Evolutionary conservation across 2,113 vertebrate genomes (phyloP).

Genomic region (Tursiops truncatus): DNA sequence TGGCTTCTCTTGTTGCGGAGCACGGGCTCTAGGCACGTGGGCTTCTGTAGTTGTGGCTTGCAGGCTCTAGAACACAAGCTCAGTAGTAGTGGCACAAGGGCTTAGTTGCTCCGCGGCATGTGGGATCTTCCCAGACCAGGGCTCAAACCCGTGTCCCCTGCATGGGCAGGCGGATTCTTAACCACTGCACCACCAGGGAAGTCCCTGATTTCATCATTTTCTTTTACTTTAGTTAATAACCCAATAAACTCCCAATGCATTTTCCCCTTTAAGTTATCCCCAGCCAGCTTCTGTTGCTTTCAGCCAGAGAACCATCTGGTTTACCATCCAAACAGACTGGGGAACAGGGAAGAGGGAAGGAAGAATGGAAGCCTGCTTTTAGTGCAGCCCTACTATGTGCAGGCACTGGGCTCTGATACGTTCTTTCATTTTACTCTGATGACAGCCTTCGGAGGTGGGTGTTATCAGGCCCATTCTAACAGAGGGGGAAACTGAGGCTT

Average conservation of each 20-base stretch:
- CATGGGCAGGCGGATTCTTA: no score
- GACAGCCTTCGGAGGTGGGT: not conserved
- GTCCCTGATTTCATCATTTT: no score
- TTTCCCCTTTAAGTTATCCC: not conserved
- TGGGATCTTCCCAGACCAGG: no score
- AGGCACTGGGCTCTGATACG: not conserved
- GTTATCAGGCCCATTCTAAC: not conserved
- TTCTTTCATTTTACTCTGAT: not conserved
- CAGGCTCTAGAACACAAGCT: no score
- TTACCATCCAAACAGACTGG: not conserved
- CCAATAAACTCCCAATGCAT: not conserved
- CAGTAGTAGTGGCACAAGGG: no score
- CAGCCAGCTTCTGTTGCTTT: not conserved
- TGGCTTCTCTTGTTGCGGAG: no score
- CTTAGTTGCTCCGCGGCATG: no score
- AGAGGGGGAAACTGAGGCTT: not conserved
- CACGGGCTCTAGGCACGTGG: no score
- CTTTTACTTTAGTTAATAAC: not conserved
- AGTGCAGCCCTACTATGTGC: not conserved
- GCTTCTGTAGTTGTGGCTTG: no score
- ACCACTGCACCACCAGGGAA: no score
- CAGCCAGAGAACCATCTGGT: not conserved
- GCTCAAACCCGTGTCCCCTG: no score
- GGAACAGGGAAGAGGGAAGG: not conserved
- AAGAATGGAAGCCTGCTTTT: not conserved